Conservation (phyloP, 2,797 vertebrate species). For the Nyctalus aviator region DNA sequence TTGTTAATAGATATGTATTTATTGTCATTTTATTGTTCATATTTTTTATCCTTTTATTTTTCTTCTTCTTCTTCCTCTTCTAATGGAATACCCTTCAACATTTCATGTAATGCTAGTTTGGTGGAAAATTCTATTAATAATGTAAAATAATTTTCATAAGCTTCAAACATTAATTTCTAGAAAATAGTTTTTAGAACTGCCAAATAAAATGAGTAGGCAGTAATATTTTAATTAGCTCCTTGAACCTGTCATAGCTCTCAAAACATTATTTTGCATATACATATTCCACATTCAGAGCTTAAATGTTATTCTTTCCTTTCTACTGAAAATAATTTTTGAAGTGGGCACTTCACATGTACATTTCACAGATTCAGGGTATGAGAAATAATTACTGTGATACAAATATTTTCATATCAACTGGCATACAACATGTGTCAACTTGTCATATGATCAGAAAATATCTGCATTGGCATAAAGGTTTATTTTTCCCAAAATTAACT, state of each 20-base stretch:
- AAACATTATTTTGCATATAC: neutral
- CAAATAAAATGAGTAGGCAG: constrained; percentile 1
- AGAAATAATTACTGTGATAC: neutral
- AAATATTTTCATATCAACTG: neutral
- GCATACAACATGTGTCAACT: rapidly evolving
- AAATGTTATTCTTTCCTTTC: neutral
- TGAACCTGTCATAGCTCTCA: neutral
- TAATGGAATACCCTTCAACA: too few relatives aligned
- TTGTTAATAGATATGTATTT: too few relatives aligned
- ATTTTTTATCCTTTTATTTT: too few relatives aligned
- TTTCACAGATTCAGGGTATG: neutral
- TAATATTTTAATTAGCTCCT: constrained; percentile 1
- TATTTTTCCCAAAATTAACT: neutral
- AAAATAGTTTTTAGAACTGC: constrained; percentile 24
- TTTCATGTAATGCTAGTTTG: too few relatives aligned
- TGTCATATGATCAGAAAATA: neutral
- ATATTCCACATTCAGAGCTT: neutral
- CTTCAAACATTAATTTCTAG: constrained; percentile 8
- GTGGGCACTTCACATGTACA: neutral
- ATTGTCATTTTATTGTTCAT: too few relatives aligned
- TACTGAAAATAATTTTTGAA: constrained; percentile 36
- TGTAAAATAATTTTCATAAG: neutral
- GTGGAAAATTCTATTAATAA: neutral
- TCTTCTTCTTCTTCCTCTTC: too few relatives aligned
- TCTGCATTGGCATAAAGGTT: neutral